phyloP scores from a whole-genome alignment of 2,888 invertebrate genomes.

The Noctua janthe region DNA sequence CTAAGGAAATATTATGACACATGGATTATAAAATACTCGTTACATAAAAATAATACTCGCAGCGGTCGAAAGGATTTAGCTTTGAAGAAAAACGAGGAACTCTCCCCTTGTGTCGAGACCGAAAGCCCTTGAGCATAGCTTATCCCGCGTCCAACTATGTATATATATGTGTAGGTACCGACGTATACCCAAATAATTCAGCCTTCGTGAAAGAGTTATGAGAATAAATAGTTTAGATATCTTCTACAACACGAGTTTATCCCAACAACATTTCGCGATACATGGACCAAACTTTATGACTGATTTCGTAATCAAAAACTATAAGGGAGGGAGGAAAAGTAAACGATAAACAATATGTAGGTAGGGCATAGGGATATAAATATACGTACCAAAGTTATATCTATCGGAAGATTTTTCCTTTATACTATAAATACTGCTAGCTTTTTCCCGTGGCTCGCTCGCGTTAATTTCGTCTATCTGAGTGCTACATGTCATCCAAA shows the following conservation, averaged over 20 bases:
- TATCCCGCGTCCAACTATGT: slow-evolving; percentile 61
- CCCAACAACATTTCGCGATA: slow-evolving; percentile 15
- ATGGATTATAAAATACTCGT: slow-evolving; percentile 55
- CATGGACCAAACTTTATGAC: slow-evolving; percentile 15
- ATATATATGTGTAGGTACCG: slow-evolving; percentile 31
- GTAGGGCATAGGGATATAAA: not conserved
- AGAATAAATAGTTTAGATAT: slow-evolving; percentile 37
- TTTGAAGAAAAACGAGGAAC: slow-evolving; percentile 61
- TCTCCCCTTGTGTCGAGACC: slow-evolving; percentile 54
- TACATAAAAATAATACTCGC: slow-evolving; percentile 35
- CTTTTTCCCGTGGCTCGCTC: not conserved
- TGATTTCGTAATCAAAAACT: slow-evolving; percentile 24
- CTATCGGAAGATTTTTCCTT: not conserved
- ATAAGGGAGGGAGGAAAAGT: not conserved
- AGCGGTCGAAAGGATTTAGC: slow-evolving; percentile 53
- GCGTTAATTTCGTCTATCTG: not conserved
- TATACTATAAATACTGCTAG: not conserved
- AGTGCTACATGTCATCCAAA: not conserved
- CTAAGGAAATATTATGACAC: slow-evolving; percentile 33
- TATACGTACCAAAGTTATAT: slow-evolving; percentile 2
- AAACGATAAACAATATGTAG: slow-evolving; percentile 14
- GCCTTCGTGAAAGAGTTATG: slow-evolving; percentile 50
- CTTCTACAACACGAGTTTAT: slow-evolving; percentile 34
- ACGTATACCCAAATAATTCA: slow-evolving; percentile 39
- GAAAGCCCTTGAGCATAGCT: slow-evolving; percentile 68